Conservation (phyloP, 2,888 invertebrate species). For the Stenotaenia linearis region DNA sequence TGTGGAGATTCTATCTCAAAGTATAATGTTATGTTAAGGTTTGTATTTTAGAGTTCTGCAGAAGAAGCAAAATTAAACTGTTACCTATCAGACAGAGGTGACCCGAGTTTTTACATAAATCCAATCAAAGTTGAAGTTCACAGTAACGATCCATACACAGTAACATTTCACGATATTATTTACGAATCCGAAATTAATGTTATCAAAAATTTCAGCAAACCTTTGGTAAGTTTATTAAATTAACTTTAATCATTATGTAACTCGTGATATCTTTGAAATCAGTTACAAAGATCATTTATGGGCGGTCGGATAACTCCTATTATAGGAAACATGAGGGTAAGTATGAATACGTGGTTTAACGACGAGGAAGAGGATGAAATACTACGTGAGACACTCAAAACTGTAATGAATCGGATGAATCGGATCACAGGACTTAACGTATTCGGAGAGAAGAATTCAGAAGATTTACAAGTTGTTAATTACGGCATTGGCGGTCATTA, state of each 20-base stretch:
- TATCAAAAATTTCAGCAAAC: conserved; percentile 40
- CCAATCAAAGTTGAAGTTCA: conserved; percentile 43
- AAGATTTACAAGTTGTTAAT: conserved; percentile 47
- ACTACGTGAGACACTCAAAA: conserved; percentile 39
- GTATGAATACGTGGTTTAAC: conserved; percentile 46
- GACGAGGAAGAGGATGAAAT: conserved; percentile 38
- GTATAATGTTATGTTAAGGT: background rate
- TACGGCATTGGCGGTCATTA: conserved; percentile 53
- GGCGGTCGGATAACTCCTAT: conserved; percentile 42
- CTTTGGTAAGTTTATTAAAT: conserved; percentile 39
- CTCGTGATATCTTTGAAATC: no score
- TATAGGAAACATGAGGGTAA: conserved; percentile 44
- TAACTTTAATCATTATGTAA: no score
- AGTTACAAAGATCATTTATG: conserved; percentile 37
- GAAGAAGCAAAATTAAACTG: conserved; percentile 41
- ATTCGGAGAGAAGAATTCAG: conserved; percentile 40
- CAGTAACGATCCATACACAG: conserved; percentile 40
- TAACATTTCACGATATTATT: conserved; percentile 43
- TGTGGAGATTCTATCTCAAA: no score
- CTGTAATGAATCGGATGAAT: conserved; percentile 40
- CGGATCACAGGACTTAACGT: conserved; percentile 44
- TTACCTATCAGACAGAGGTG: conserved; percentile 38
- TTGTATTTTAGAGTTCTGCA: background rate
- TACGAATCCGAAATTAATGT: conserved; percentile 40
- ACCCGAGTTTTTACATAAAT: conserved; percentile 40